A percentile compares a stretch with the other conserved stretches of the same genome.
phyloP scores from a whole-genome alignment of 1,140 invertebrate species.

The Cotesia typhae region DNA sequence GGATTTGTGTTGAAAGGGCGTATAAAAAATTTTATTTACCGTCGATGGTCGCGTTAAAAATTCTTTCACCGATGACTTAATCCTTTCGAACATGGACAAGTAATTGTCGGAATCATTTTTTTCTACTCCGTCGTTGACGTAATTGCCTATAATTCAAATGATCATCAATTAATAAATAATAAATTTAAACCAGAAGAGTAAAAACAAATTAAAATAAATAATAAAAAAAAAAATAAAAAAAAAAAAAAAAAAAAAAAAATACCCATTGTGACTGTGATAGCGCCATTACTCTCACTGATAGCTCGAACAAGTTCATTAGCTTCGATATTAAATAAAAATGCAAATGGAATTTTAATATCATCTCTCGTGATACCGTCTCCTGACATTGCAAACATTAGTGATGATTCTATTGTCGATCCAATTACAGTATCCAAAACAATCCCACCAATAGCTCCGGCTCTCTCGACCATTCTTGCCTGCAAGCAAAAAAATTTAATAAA shows the following conservation, averaged over 20 bases:
- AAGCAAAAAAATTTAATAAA: constrained; percentile 38
- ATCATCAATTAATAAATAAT: constrained; percentile 17
- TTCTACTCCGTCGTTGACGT: constrained; percentile 53
- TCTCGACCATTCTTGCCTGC: constrained; percentile 81
- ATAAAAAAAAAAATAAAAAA: too few relatives aligned
- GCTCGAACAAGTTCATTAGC: constrained; percentile 73
- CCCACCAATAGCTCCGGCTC: constrained; percentile 82
- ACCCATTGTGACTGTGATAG: constrained; percentile 56
- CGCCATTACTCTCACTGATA: constrained; percentile 51
- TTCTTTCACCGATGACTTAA: constrained; percentile 62
- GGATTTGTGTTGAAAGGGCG: not conserved
- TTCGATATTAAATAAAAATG: constrained; percentile 90
- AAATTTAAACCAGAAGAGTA: constrained; percentile 12
- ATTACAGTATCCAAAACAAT: constrained; percentile 90
- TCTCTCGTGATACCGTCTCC: constrained; percentile 81
- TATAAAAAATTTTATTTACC: constrained; percentile 13
- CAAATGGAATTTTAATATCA: constrained; percentile 88
- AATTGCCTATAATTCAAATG: constrained; percentile 50
- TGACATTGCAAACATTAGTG: constrained; percentile 94
- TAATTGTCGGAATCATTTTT: constrained; percentile 57
- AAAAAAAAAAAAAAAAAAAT: constrained; percentile 21
- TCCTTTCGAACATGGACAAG: constrained; percentile 59
- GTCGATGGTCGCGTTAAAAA: constrained; percentile 55
- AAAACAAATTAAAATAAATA: constrained; percentile 16
- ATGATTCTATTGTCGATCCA: constrained; percentile 75